A percentile compares a stretch with the other conserved stretches of the same genome.
These are phyloP conservation scores for Tupaia chinensis DNA, from an alignment of 2,113 vertebrate genomes.

Conservation along the genomic window DNA sequence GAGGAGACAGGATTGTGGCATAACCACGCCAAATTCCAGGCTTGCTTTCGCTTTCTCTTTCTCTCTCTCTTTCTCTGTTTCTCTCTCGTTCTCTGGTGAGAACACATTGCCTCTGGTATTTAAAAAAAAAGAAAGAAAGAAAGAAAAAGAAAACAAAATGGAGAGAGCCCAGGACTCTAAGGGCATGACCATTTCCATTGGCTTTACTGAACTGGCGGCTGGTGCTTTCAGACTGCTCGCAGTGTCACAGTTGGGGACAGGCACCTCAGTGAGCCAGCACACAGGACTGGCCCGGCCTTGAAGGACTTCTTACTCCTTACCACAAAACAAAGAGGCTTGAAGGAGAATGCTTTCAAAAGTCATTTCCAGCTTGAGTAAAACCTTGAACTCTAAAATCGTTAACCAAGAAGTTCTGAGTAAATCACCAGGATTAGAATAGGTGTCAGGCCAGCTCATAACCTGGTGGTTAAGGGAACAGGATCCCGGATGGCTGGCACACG, in stretches of 20 bases:
- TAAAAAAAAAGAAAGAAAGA: too few species aligned
- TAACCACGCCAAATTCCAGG: too few species aligned
- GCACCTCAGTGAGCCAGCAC: fast-evolving
- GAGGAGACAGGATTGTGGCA: too few species aligned
- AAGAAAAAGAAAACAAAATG: not conserved
- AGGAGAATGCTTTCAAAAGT: not conserved
- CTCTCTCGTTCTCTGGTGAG: too few species aligned
- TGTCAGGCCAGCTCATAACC: too few species aligned
- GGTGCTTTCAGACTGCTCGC: too few species aligned
- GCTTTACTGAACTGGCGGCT: not conserved
- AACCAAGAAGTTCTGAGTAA: not conserved
- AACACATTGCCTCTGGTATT: too few species aligned
- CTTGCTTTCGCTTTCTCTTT: too few species aligned
- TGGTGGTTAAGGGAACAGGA: too few species aligned
- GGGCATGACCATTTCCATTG: not conserved
- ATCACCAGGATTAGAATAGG: not conserved
- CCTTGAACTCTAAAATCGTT: not conserved
- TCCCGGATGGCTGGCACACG: too few species aligned
- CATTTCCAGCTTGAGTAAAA: not conserved
- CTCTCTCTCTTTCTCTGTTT: too few species aligned
- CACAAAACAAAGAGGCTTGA: not conserved
- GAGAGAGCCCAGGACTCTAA: not conserved
- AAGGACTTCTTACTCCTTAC: not conserved
- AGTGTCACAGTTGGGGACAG: fast-evolving
- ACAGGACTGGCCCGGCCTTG: not conserved